Evolutionary conservation across 2,888 invertebrate species (phyloP).

Genomic region (Euplexia lucipara): DNA sequence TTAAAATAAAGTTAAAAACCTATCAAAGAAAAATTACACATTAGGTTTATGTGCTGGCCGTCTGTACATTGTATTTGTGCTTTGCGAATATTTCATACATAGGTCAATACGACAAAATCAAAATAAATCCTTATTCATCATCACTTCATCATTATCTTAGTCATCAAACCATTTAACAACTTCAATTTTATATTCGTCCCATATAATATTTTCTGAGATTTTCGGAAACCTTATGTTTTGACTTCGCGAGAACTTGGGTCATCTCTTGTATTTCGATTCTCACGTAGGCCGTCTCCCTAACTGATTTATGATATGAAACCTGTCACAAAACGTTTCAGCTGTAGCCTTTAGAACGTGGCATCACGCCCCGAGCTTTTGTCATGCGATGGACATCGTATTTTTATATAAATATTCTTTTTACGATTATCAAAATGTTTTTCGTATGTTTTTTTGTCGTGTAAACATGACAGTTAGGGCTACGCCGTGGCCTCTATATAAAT

Average conservation of each 20-base stretch:
- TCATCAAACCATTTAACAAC: background rate
- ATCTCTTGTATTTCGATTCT: constrained; percentile 71
- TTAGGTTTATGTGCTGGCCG: too few species aligned
- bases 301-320: constrained; percentile 73
- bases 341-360: constrained; percentile 65
- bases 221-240: constrained; percentile 62
- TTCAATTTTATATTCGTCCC: constrained; percentile 12
- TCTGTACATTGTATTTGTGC: too few species aligned
- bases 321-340: constrained; percentile 65
- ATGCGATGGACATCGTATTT: constrained; percentile 66
- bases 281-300: constrained; percentile 70
- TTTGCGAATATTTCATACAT: background rate
- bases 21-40: too few species aligned
- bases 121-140: constrained; percentile 1
- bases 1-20: too few species aligned
- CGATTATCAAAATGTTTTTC: constrained; percentile 19
- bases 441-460: background rate
- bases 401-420: constrained; percentile 41
- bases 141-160: background rate
- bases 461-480: background rate
- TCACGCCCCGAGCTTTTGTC: constrained; percentile 69
- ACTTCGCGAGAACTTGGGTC: constrained; percentile 73
- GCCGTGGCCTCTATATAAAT: background rate
- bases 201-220: constrained; percentile 12
- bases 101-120: background rate